Conservation (phyloP, 37 sponge, comb jelly and placozoan species). For the Ianthella basta region DNA sequence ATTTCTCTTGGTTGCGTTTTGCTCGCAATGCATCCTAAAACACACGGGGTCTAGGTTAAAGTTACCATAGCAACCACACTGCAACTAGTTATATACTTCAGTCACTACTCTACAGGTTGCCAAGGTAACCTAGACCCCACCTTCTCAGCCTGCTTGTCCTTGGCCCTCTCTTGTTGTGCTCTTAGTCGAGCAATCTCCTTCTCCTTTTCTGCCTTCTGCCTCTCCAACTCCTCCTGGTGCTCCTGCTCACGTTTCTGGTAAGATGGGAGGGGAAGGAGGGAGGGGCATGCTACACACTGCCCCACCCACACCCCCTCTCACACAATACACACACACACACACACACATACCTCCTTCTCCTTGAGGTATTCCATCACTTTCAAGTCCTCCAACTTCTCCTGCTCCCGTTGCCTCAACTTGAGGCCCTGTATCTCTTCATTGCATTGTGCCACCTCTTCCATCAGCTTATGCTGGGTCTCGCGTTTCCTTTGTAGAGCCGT, state of each 20-base stretch:
- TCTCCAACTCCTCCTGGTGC: slow-evolving; percentile 81
- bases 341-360: slow-evolving; percentile 80
- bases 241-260: slow-evolving; percentile 84
- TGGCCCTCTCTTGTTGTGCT: slow-evolving; percentile 96
- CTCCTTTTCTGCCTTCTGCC: slow-evolving; percentile 92
- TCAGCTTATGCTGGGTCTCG: slow-evolving; percentile 76
- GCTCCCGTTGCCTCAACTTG: slow-evolving; percentile 77
- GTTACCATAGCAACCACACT: neutral
- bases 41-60: neutral
- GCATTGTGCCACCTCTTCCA: slow-evolving; percentile 92
- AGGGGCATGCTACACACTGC: neutral
- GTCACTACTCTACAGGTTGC: neutral
- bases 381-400: slow-evolving; percentile 86
- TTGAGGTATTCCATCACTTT: slow-evolving; percentile 91
- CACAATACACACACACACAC: neutral
- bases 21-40: slow-evolving; percentile 92
- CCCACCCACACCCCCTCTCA: neutral
- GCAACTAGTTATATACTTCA: neutral
- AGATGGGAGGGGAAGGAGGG: neutral
- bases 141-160: slow-evolving; percentile 98
- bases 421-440: slow-evolving; percentile 84
- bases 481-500: slow-evolving; percentile 83
- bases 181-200: slow-evolving; percentile 90
- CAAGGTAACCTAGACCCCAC: slow-evolving; percentile 29
- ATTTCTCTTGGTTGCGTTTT: slow-evolving; percentile 94